phyloP scores from a whole-genome alignment of 1,140 invertebrate genomes.

The Leptopilina boulardi region DNA sequence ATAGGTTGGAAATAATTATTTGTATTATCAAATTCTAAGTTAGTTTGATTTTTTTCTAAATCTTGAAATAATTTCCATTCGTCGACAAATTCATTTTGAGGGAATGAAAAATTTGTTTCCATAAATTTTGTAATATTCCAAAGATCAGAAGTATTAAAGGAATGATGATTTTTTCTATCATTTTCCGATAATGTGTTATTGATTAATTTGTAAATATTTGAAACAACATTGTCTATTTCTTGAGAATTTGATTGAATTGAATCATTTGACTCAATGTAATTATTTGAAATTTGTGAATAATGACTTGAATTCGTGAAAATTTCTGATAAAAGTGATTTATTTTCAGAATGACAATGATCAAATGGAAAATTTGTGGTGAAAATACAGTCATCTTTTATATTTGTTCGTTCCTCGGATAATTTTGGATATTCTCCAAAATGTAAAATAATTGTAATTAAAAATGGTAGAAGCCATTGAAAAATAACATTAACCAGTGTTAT shows the following conservation, averaged over 20 bases:
- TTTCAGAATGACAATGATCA: conserved; percentile 38
- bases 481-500: conserved; percentile 41
- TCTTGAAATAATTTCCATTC: conserved; percentile 12
- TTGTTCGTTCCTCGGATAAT: not conserved
- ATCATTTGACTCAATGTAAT: not conserved
- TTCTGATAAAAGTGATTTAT: not conserved
- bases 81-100: not conserved
- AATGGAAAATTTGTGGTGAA: conserved; percentile 48
- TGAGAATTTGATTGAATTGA: not conserved
- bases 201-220: conserved; percentile 50
- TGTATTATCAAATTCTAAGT: not conserved
- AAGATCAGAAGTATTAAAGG: not conserved
- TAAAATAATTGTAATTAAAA: conserved; percentile 47
- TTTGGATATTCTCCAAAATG: conserved; percentile 43
- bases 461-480: conserved; percentile 55
- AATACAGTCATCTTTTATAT: conserved; percentile 43
- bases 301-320: not conserved
- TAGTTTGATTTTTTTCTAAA: not conserved
- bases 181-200: conserved; percentile 36
- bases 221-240: conserved; percentile 51
- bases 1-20: not conserved
- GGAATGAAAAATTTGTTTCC: not conserved
- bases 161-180: conserved; percentile 32
- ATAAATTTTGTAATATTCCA: conserved; percentile 31
- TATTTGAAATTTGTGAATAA: not conserved